Percentiles rank a stretch among this genome's conserved stretches.
Conservation (phyloP, 92 coral and sea anemone species). For the Phenganax stokvisi region DNA sequence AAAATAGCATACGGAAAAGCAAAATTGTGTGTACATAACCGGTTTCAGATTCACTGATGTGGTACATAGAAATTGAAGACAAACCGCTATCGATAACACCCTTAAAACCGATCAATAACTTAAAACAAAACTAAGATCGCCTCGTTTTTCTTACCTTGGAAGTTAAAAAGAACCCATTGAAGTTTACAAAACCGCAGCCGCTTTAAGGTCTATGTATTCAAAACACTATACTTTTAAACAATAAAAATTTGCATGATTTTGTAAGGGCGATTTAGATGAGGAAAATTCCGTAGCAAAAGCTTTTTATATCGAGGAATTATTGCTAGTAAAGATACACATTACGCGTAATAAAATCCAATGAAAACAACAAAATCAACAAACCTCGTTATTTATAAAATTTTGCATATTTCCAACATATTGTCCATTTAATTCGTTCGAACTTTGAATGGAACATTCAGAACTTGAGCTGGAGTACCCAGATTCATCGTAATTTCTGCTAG, state of each 20-base stretch:
- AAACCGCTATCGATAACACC: not conserved
- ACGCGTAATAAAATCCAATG: not conserved
- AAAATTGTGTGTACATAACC: not conserved
- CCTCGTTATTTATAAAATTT: conserved; percentile 4
- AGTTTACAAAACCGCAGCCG: not conserved
- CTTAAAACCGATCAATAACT: not conserved
- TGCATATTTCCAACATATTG: conserved; percentile 27
- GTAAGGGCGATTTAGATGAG: not conserved
- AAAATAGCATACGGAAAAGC: not conserved
- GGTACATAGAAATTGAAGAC: not conserved
- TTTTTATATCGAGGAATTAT: not conserved
- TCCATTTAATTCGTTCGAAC: conserved; percentile 36
- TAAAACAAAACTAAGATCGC: not conserved
- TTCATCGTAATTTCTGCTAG: conserved; percentile 23
- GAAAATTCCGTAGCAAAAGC: not conserved
- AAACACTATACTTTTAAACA: conserved; percentile 1
- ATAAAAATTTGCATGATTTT: conserved; percentile 11
- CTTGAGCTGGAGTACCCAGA: conserved; percentile 38
- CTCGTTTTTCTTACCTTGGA: not conserved
- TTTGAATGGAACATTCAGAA: conserved; percentile 28
- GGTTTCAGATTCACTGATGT: not conserved
- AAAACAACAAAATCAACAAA: not conserved
- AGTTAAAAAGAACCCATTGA: not conserved
- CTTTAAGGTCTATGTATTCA: not conserved
- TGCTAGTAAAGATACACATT: not conserved